Conservation (phyloP, 2,888 invertebrate species). For the Flabesymbios commensalis region DNA sequence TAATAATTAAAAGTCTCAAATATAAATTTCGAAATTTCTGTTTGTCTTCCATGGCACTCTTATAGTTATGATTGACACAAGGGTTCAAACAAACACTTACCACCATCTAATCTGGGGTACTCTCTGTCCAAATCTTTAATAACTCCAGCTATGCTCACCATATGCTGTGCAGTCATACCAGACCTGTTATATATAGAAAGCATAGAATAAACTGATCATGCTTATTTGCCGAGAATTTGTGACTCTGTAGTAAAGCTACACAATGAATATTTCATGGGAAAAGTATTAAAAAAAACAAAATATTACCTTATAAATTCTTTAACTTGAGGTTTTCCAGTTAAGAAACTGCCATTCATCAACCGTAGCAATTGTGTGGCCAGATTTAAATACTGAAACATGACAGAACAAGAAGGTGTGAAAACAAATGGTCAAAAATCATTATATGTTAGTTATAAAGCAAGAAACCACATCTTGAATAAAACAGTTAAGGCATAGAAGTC, state of each 20-base stretch:
- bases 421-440: too few species aligned
- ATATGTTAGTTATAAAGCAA: too few species aligned
- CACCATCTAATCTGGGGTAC: conserved; percentile 40
- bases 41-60: too few species aligned
- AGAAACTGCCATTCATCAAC: conserved; percentile 80
- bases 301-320: conserved; percentile 44
- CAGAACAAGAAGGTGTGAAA: not conserved
- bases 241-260: not conserved
- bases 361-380: conserved; percentile 85
- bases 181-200: conserved; percentile 7
- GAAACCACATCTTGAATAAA: too few species aligned
- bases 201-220: too few species aligned
- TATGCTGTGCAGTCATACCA: conserved; percentile 69
- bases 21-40: too few species aligned
- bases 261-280: not conserved
- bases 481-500: too few species aligned
- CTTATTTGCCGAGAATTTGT: too few species aligned
- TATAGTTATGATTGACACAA: too few species aligned
- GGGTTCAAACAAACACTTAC: too few species aligned
- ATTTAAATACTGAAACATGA: conserved; percentile 73
- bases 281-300: not conserved
- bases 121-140: conserved; percentile 85
- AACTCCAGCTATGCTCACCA: conserved; percentile 83
- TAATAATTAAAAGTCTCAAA: too few species aligned
- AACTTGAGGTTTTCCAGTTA: conserved; percentile 67